Conservation (phyloP, 2,113 vertebrate species). For the Gasterosteus nipponicus region DNA sequence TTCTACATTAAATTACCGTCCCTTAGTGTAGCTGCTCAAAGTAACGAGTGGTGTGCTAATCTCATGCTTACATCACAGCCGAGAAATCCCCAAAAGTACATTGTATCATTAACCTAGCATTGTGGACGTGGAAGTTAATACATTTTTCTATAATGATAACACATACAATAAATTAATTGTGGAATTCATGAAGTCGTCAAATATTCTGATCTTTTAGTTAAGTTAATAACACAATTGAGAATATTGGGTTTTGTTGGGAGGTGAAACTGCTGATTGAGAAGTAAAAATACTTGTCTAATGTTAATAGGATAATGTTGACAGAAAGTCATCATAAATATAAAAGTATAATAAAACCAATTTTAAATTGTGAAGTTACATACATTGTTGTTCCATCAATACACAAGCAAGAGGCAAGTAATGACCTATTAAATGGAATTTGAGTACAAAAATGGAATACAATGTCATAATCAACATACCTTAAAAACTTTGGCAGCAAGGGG, state of each 20-base stretch:
- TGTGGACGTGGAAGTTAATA: background rate
- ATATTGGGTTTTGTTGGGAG: no score
- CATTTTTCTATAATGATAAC: background rate
- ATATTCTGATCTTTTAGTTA: background rate
- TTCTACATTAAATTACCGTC: background rate
- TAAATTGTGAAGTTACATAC: background rate
- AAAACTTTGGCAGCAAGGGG: constrained; percentile 99
- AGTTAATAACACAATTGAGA: background rate
- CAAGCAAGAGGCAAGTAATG: background rate
- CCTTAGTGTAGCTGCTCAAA: background rate
- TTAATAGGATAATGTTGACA: background rate
- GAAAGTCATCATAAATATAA: background rate
- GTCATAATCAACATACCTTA: constrained; percentile 86
- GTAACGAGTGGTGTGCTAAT: background rate
- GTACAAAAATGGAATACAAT: background rate
- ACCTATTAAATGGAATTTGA: background rate
- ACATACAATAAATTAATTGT: background rate
- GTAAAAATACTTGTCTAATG: background rate
- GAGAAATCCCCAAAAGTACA: no score
- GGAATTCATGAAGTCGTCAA: background rate
- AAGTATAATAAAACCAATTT: background rate
- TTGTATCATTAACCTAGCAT: background rate
- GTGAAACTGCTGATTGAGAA: background rate
- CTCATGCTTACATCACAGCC: background rate
- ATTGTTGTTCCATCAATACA: background rate